Percentiles rank a stretch among this genome's conserved stretches.
Conservation (phyloP, 2,113 vertebrate genomes). For the Bucco capensis region DNA sequence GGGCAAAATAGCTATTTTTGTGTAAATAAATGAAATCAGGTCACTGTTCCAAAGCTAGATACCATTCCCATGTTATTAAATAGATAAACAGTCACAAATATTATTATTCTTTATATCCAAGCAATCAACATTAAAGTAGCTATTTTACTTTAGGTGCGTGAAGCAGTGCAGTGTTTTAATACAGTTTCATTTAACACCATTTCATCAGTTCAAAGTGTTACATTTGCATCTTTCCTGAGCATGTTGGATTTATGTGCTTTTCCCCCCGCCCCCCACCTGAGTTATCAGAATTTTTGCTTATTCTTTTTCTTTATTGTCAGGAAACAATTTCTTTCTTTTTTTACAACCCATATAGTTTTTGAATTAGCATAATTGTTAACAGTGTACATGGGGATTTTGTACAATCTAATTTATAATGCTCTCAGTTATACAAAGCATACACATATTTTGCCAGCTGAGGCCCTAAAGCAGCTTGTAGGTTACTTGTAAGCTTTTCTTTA, state of each 20-base stretch:
- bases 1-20: slow-evolving; percentile 54
- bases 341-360: slow-evolving; percentile 28
- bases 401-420: slow-evolving; percentile 36
- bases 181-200: slow-evolving; percentile 27
- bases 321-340: neutral
- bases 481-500: neutral
- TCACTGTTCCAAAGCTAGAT: slow-evolving; percentile 17
- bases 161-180: slow-evolving; percentile 7
- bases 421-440: neutral
- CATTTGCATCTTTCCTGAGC: slow-evolving; percentile 29
- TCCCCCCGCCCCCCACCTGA: neutral
- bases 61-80: neutral
- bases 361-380: slow-evolving; percentile 35
- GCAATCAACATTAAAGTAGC: slow-evolving; percentile 6
- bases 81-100: slow-evolving; percentile 26
- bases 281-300: neutral
- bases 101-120: slow-evolving; percentile 27
- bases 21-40: slow-evolving; percentile 52
- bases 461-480: neutral
- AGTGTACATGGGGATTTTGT: neutral
- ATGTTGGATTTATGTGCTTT: neutral
- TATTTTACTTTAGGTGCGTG: slow-evolving; percentile 21
- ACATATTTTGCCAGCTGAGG: neutral
- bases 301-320: neutral
- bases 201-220: slow-evolving; percentile 22